These are phyloP conservation scores for Lasioglossum oenotherae DNA, from an alignment of 2,888 invertebrate genomes.

Conservation along the genomic window DNA sequence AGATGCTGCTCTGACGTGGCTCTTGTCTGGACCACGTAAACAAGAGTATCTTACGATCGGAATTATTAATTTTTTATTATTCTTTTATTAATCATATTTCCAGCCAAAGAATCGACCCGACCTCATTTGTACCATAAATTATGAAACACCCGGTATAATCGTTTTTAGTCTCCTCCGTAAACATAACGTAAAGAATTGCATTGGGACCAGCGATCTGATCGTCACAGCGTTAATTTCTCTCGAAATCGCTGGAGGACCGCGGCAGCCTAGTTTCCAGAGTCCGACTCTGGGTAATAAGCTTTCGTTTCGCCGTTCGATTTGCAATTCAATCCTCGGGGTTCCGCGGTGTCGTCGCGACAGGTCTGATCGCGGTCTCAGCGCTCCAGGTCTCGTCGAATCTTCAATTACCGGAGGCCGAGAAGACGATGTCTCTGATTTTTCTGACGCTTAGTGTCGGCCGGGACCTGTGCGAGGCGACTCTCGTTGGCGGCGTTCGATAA, in stretches of 20 bases:
- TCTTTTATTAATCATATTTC: too few species aligned
- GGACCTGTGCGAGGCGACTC: background rate
- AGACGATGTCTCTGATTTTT: conserved; percentile 40
- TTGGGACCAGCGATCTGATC: background rate
- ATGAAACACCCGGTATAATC: too few species aligned
- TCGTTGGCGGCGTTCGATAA: conserved; percentile 51
- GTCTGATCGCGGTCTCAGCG: conserved; percentile 31
- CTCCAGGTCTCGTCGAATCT: conserved; percentile 23
- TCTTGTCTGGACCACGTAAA: background rate
- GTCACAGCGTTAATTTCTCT: background rate
- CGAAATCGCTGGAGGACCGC: background rate
- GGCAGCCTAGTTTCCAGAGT: background rate
- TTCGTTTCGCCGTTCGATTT: conserved; percentile 34
- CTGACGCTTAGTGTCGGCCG: conserved; percentile 35
- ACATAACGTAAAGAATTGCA: background rate
- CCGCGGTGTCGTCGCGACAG: conserved; percentile 29
- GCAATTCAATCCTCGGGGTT: conserved; percentile 31
- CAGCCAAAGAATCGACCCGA: too few species aligned
- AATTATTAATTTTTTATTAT: background rate
- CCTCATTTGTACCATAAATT: too few species aligned
- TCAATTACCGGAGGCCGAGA: conserved; percentile 44
- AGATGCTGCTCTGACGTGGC: background rate
- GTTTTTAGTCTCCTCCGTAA: too few species aligned
- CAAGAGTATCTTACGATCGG: background rate
- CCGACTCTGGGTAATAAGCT: conserved; percentile 11